Evolutionary conservation across 2,888 invertebrate species (phyloP).

Genomic region (Euzetes globulus): DNA sequence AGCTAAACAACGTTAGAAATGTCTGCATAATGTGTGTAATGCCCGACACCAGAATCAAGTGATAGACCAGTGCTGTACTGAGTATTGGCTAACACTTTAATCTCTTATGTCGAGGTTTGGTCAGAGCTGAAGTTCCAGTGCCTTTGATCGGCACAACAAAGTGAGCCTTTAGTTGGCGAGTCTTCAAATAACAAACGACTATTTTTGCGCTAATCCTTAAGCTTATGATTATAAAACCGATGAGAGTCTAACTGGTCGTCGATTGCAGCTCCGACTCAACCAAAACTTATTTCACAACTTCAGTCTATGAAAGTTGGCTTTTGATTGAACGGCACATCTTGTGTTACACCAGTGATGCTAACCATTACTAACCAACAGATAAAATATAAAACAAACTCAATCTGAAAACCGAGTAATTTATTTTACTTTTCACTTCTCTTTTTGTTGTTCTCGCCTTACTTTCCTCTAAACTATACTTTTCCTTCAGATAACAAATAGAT

Average conservation of each 20-base stretch:
- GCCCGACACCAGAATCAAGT: slow-evolving; percentile 12
- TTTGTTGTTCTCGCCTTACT: slow-evolving; percentile 4
- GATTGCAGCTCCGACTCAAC: neutral
- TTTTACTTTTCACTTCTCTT: neutral
- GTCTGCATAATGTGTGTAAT: slow-evolving; percentile 29
- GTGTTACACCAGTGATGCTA: neutral
- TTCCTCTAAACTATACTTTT: slow-evolving; percentile 13
- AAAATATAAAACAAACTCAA: slow-evolving; percentile 23
- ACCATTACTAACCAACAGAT: slow-evolving; percentile 18
- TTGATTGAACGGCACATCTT: slow-evolving; percentile 6
- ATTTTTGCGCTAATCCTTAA: slow-evolving; percentile 19
- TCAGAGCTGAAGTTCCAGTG: slow-evolving; percentile 23
- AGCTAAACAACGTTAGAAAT: slow-evolving; percentile 10
- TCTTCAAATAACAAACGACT: slow-evolving; percentile 28
- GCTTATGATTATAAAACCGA: slow-evolving; percentile 30
- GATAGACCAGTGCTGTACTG: neutral
- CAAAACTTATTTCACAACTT: slow-evolving; percentile 3
- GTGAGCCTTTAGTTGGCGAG: slow-evolving; percentile 12
- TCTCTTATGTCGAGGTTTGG: slow-evolving; percentile 24
- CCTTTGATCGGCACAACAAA: slow-evolving; percentile 15
- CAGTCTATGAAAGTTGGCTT: neutral
- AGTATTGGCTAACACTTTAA: slow-evolving; percentile 20
- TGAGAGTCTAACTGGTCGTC: neutral
- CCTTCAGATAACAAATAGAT: slow-evolving; percentile 18
- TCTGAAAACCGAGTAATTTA: slow-evolving; percentile 15